Conservation (phyloP, 2,888 invertebrate species). For the Diloba caeruleocephala region DNA sequence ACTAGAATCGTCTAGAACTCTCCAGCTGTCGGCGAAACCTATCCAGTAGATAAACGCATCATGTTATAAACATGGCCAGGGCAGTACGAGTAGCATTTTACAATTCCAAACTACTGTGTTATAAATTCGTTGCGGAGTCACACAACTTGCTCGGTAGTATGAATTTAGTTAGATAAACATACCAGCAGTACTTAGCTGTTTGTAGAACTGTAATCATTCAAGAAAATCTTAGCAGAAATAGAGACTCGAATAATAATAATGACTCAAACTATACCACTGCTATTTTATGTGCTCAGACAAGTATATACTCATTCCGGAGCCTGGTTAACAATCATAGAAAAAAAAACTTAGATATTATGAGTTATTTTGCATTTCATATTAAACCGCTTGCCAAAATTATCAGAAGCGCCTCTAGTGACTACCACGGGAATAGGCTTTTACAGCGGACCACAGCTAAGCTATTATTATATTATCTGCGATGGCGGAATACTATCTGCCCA, state of each 20-base stretch:
- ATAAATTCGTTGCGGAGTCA: slow-evolving; percentile 19
- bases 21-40: slow-evolving; percentile 56
- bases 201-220: no score
- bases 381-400: no score
- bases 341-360: no score
- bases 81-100: slow-evolving; percentile 28
- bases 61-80: slow-evolving; percentile 42
- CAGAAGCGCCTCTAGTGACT: no score
- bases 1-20: slow-evolving; percentile 55
- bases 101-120: slow-evolving; percentile 11
- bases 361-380: neutral
- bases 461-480: slow-evolving; percentile 21
- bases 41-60: slow-evolving; percentile 33
- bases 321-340: no score
- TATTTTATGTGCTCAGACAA: no score
- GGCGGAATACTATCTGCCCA: slow-evolving; percentile 21
- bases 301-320: no score
- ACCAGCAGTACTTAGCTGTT: slow-evolving; percentile 5
- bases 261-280: no score
- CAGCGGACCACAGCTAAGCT: slow-evolving; percentile 11
- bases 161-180: slow-evolving; percentile 16
- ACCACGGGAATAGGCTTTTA: no score
- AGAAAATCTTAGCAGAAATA: no score
- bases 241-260: no score
- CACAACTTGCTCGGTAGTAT: neutral